Conservation (phyloP, 2,888 invertebrate genomes). For the Dryocosmus kuriphilus region DNA sequence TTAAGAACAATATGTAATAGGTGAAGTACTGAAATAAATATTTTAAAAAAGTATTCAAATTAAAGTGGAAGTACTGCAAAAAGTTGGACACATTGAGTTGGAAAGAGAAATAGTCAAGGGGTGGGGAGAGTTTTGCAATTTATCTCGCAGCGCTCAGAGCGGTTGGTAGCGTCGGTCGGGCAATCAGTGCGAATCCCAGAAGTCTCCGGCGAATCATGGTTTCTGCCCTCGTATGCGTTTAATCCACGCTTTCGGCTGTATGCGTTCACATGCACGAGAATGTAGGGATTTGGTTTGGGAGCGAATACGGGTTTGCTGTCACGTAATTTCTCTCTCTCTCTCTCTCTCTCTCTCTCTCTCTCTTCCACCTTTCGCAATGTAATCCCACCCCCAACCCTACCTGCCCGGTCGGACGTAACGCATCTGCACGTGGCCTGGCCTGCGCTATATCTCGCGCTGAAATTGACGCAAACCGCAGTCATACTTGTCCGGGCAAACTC, state of each 20-base stretch:
- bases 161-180: conserved; percentile 52
- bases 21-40: neutral
- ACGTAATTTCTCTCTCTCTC: conserved; percentile 41
- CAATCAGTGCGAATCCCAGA: conserved; percentile 57
- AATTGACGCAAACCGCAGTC: conserved; percentile 13
- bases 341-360: neutral
- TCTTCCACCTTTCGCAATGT: conserved; percentile 18
- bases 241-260: conserved; percentile 50
- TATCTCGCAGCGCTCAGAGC: conserved; percentile 49
- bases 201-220: conserved; percentile 56
- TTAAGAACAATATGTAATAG: no score
- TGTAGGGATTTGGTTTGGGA: conserved; percentile 27
- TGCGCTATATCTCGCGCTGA: neutral
- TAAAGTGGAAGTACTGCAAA: neutral
- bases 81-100: conserved; percentile 9
- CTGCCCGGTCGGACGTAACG: conserved; percentile 20
- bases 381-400: neutral
- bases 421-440: conserved; percentile 18
- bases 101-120: conserved; percentile 29
- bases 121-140: conserved; percentile 53
- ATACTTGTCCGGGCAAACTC: neutral
- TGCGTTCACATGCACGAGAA: neutral
- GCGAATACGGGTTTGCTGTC: conserved; percentile 31
- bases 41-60: neutral
- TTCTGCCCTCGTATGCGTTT: conserved; percentile 55